A percentile compares a stretch with the other conserved stretches of the same genome.
These are phyloP conservation scores for Busseola fusca DNA, from an alignment of 2,888 invertebrate species.

Conservation along the genomic window DNA sequence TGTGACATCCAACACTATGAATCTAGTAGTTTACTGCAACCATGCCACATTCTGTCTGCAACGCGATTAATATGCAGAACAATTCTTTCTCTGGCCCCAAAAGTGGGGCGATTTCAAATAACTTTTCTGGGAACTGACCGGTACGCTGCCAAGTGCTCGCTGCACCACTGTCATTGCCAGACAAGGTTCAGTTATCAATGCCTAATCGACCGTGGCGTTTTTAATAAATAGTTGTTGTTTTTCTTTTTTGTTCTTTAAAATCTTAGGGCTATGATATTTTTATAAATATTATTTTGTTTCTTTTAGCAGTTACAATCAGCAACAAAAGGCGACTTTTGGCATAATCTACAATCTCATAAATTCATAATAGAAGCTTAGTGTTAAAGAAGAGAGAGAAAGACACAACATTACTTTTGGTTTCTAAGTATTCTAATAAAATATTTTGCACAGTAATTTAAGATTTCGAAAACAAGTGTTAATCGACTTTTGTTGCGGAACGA, in stretches of 20 bases:
- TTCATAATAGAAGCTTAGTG: too few species aligned
- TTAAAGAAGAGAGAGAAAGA: too few species aligned
- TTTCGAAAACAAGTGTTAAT: too few species aligned
- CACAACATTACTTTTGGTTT: too few species aligned
- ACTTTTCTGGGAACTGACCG: constrained; percentile 83
- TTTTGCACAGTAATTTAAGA: too few species aligned
- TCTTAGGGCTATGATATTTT: not conserved
- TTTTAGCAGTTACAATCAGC: too few species aligned
- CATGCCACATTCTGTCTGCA: constrained; percentile 54
- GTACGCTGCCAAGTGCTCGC: constrained; percentile 79
- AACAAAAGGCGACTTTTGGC: too few species aligned
- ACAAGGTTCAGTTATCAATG: constrained; percentile 75
- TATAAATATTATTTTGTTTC: not conserved
- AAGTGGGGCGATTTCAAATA: constrained; percentile 87
- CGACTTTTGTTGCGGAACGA: too few species aligned
- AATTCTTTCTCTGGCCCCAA: constrained; percentile 74
- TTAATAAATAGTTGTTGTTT: constrained; percentile 1
- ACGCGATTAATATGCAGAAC: constrained; percentile 72
- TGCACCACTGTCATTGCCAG: constrained; percentile 86
- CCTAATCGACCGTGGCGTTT: constrained; percentile 66
- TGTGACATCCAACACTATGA: constrained; percentile 29
- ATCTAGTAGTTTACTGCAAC: constrained; percentile 44
- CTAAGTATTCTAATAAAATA: too few species aligned
- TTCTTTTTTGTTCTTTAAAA: not conserved
- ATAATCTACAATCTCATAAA: too few species aligned